Percentiles rank a stretch among this genome's conserved stretches.
Conservation (phyloP, 1,140 invertebrate genomes). For the Drosophila kanapiae region DNA sequence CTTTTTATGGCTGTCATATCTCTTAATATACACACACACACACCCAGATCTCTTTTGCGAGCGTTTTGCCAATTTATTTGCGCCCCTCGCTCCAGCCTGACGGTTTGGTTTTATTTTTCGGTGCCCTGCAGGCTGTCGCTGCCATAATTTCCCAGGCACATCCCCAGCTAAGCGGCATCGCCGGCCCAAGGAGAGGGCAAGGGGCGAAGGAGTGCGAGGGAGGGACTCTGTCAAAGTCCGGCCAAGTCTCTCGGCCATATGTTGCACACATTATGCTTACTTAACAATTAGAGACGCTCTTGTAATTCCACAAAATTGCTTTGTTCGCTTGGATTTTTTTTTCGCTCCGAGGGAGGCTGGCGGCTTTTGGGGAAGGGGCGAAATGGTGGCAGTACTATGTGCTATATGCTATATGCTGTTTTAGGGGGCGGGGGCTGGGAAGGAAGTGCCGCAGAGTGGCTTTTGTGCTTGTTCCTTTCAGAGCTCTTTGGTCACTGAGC, state of each 20-base stretch:
- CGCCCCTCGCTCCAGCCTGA: slow-evolving; percentile 23
- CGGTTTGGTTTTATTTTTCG: slow-evolving; percentile 27
- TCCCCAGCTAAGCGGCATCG: not conserved
- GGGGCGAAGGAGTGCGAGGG: not conserved
- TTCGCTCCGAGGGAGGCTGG: slow-evolving; percentile 27
- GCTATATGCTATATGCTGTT: not conserved
- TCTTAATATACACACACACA: slow-evolving; percentile 45
- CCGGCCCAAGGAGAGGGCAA: not conserved
- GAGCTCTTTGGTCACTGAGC: slow-evolving; percentile 69
- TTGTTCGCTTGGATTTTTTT: slow-evolving; percentile 59
- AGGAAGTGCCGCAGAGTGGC: slow-evolving; percentile 49
- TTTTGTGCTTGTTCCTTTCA: slow-evolving; percentile 60
- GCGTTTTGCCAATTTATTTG: slow-evolving; percentile 74
- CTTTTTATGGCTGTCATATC: slow-evolving; percentile 70
- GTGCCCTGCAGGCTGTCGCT: slow-evolving; percentile 56
- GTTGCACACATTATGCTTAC: slow-evolving; percentile 82
- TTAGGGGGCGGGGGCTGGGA: slow-evolving; percentile 4
- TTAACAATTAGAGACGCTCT: slow-evolving; percentile 82
- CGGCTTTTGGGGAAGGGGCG: slow-evolving; percentile 14
- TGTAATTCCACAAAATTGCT: slow-evolving; percentile 81
- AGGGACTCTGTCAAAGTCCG: slow-evolving; percentile 41
- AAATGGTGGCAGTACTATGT: not conserved
- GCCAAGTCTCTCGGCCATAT: slow-evolving; percentile 69
- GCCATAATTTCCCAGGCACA: slow-evolving; percentile 64
- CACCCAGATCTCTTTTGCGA: slow-evolving; percentile 16